Percentiles rank a stretch among this genome's conserved stretches.
phyloP scores from a whole-genome alignment of 2,888 invertebrate genomes.

The Heliconius hortense region DNA sequence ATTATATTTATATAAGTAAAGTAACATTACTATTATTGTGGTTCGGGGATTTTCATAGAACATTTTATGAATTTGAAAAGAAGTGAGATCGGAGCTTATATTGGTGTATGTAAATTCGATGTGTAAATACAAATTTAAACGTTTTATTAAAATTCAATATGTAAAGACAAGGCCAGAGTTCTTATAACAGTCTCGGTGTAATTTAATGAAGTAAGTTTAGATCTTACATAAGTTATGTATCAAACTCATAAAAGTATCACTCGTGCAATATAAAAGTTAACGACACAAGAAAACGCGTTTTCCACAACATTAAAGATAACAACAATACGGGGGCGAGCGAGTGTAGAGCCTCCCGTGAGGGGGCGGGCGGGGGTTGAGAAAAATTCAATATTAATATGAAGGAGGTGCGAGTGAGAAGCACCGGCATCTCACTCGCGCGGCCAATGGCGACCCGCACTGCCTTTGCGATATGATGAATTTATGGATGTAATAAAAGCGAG shows the following conservation, averaged over 20 bases:
- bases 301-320: constrained; percentile 83
- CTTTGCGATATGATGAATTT: constrained; percentile 88
- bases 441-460: constrained; percentile 80
- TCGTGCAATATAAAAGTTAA: constrained; percentile 83
- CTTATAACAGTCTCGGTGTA: constrained; percentile 28
- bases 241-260: constrained; percentile 80
- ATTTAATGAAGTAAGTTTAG: constrained; percentile 37
- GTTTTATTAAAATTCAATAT: background rate
- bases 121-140: background rate
- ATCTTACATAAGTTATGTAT: constrained; percentile 73
- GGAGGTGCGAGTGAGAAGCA: constrained; percentile 84
- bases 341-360: constrained; percentile 81
- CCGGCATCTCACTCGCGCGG: constrained; percentile 76
- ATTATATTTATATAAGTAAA: background rate
- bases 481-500: constrained; percentile 90
- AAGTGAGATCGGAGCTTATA: background rate
- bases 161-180: too few species aligned
- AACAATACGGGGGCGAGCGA: constrained; percentile 82
- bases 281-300: constrained; percentile 83
- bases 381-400: constrained; percentile 92
- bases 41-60: background rate
- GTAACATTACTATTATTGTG: background rate
- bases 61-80: too few species aligned
- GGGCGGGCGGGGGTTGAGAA: constrained; percentile 83
- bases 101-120: background rate